Evolutionary conservation across 1,140 invertebrate species (phyloP).

Genomic region (Phymastichus coffea): DNA sequence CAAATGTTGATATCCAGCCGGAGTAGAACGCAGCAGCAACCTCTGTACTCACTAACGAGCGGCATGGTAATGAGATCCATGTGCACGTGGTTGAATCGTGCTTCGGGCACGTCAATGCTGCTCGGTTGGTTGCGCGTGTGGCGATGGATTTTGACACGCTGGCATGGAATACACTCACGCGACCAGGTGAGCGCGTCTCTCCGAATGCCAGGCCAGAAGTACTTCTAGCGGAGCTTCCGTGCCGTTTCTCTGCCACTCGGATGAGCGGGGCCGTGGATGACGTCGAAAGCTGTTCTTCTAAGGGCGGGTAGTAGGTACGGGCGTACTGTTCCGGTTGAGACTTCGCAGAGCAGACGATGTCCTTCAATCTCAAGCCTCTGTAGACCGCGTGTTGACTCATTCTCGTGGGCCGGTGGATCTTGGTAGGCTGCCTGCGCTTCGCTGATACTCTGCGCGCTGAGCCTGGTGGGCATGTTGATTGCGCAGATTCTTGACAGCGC

Average conservation of each 20-base stretch:
- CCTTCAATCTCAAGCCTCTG: background rate
- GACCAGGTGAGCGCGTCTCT: slow-evolving; percentile 24
- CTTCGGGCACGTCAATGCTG: slow-evolving; percentile 13
- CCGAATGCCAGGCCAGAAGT: slow-evolving; percentile 25
- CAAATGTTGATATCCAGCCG: slow-evolving; percentile 42
- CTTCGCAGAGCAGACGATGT: background rate
- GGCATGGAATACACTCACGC: slow-evolving; percentile 28
- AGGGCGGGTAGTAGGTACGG: background rate
- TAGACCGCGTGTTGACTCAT: background rate
- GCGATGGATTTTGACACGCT: slow-evolving; percentile 31
- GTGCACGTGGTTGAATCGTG: slow-evolving; percentile 43
- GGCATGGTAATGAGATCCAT: slow-evolving; percentile 49
- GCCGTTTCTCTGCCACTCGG: background rate
- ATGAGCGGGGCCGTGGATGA: background rate
- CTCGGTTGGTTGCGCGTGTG: slow-evolving; percentile 10
- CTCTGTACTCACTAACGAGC: slow-evolving; percentile 38
- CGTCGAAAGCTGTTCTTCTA: background rate
- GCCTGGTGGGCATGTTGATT: slow-evolving; percentile 7
- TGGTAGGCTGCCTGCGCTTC: slow-evolving; percentile 26
- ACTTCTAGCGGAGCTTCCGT: background rate
- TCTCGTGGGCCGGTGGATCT: background rate
- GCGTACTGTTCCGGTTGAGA: background rate
- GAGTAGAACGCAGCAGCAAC: slow-evolving; percentile 40
- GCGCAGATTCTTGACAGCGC: slow-evolving; percentile 29
- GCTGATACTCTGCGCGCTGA: slow-evolving; percentile 22